Conservation (phyloP, 1,140 invertebrate genomes). For the Drosophila lacteicornis region DNA sequence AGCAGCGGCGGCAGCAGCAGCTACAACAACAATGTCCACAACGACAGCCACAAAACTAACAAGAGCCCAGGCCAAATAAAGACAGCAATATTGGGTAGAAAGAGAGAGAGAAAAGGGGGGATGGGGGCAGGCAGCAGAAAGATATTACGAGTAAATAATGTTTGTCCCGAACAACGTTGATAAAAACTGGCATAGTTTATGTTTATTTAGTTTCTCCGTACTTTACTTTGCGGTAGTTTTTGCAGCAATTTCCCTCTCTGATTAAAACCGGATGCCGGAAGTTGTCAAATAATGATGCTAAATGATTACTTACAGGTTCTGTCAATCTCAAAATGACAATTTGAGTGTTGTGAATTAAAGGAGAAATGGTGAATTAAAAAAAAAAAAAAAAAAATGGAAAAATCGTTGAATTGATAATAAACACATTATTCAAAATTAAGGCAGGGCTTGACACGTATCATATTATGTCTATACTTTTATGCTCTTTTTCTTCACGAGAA, state of each 20-base stretch:
- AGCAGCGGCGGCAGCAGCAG: conserved; percentile 38
- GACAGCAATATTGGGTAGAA: conserved; percentile 32
- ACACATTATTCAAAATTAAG: too few relatives aligned
- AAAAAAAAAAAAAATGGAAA: neutral
- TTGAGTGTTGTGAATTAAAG: neutral
- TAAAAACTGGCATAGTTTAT: conserved; percentile 67
- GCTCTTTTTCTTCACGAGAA: neutral
- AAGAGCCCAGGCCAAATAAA: conserved; percentile 33
- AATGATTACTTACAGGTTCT: conserved; percentile 6
- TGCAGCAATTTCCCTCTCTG: conserved; percentile 25
- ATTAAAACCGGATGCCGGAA: conserved; percentile 52
- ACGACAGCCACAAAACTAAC: conserved; percentile 54
- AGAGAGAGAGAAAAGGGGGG: conserved; percentile 30
- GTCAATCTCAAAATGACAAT: neutral
- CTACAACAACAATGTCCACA: conserved; percentile 59
- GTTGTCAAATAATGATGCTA: conserved; percentile 63
- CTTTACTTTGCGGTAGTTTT: conserved; percentile 28
- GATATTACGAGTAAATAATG: conserved; percentile 76
- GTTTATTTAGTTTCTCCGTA: conserved; percentile 44
- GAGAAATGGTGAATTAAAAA: neutral
- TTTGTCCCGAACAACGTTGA: conserved; percentile 46
- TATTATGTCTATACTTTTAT: neutral
- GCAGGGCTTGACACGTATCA: neutral
- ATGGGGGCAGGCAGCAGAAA: conserved; percentile 21
- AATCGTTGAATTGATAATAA: too few relatives aligned